A percentile compares a stretch with the other conserved stretches of the same genome.
Evolutionary conservation across 2,888 invertebrate species (phyloP).

Genomic region (Patella ulyssiponensis): DNA sequence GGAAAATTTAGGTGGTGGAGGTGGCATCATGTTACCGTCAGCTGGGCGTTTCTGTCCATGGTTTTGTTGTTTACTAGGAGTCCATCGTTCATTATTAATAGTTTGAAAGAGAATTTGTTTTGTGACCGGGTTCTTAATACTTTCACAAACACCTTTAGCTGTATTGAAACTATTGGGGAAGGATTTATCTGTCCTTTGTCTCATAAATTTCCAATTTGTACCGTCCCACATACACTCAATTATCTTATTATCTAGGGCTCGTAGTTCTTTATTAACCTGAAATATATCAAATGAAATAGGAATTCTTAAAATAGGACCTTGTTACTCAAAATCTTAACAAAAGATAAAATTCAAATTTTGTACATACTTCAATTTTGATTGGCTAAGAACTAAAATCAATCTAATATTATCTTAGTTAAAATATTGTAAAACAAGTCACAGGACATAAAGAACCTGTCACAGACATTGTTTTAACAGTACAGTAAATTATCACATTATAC

Average conservation of each 20-base stretch:
- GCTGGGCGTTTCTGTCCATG: conserved; percentile 18
- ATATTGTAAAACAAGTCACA: no score
- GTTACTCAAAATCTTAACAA: no score
- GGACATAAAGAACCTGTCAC: no score
- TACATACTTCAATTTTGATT: no score
- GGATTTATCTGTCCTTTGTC: conserved; percentile 96
- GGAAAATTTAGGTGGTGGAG: conserved; percentile 34
- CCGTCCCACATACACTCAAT: conserved; percentile 90
- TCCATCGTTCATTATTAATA: conserved; percentile 55
- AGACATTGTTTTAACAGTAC: no score
- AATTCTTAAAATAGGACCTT: background rate
- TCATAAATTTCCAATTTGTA: conserved; percentile 90
- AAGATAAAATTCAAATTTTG: no score
- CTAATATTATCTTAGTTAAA: no score
- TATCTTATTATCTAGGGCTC: conserved; percentile 90
- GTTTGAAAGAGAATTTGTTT: conserved; percentile 82
- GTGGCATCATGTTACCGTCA: conserved; percentile 38
- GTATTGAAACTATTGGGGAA: conserved; percentile 92
- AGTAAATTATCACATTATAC: no score
- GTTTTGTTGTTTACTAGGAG: conserved; percentile 35
- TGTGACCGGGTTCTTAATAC: conserved; percentile 88
- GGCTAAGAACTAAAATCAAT: no score
- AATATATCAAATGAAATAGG: conserved; percentile 17
- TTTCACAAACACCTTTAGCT: conserved; percentile 87
- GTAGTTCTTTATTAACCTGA: conserved; percentile 80